These are phyloP conservation scores for Heliconius hewitsoni DNA, from an alignment of 1,140 invertebrate species.

Conservation along the genomic window DNA sequence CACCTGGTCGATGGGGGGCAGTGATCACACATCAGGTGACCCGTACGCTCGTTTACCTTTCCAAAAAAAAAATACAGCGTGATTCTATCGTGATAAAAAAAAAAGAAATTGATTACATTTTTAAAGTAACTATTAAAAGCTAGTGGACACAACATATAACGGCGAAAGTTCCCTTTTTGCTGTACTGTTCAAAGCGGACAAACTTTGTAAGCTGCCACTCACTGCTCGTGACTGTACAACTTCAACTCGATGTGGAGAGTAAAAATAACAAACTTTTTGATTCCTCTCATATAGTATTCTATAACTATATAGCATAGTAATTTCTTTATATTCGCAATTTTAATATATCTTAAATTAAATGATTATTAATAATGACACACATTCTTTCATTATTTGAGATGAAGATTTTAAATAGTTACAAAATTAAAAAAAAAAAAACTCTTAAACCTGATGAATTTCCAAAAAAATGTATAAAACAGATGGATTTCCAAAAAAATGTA, in stretches of 20 bases:
- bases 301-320: not conserved
- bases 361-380: too few relatives aligned
- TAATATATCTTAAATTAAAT: too few relatives aligned
- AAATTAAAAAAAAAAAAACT: too few relatives aligned
- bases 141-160: conserved; percentile 13
- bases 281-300: not conserved
- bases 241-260: not conserved
- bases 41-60: too few relatives aligned
- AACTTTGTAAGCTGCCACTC: conserved; percentile 19
- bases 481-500: too few relatives aligned
- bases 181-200: conserved; percentile 7
- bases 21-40: too few relatives aligned
- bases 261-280: conserved; percentile 9
- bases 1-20: too few relatives aligned
- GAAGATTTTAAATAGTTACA: not conserved
- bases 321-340: not conserved
- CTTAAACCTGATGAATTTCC: too few relatives aligned
- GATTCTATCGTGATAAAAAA: too few relatives aligned
- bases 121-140: not conserved
- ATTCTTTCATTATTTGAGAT: too few relatives aligned
- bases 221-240: conserved; percentile 15
- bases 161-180: conserved; percentile 14
- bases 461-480: too few relatives aligned
- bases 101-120: not conserved
- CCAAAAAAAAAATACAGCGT: too few relatives aligned